phyloP scores from a whole-genome alignment of 2,888 invertebrate genomes.

The Pinctada fucata region DNA sequence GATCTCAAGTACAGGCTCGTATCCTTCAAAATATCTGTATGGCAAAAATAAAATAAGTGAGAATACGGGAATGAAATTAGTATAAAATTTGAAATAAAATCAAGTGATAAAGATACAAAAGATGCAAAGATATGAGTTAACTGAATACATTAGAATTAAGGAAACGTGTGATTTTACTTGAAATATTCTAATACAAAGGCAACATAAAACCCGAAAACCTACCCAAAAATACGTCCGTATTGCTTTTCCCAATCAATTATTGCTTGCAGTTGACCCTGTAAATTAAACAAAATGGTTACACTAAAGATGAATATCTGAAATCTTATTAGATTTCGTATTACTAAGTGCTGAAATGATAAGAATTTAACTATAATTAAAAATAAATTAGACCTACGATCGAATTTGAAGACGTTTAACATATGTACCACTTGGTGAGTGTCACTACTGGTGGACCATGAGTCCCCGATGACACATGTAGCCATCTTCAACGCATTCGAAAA shows the following conservation, averaged over 20 bases:
- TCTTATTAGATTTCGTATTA: no score
- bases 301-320: not conserved
- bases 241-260: slow-evolving; percentile 60
- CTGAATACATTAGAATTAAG: not conserved
- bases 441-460: no score
- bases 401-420: no score
- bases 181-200: no score
- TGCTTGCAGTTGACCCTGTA: slow-evolving; percentile 64
- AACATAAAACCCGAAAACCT: slow-evolving; percentile 14
- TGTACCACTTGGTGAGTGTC: no score
- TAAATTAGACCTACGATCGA: no score
- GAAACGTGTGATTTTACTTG: not conserved
- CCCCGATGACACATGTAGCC: no score
- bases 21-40: slow-evolving; percentile 72
- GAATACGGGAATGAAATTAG: not conserved
- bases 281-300: not conserved
- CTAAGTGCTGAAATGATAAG: no score
- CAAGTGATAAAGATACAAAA: not conserved
- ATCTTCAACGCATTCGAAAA: no score
- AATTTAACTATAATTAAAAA: no score
- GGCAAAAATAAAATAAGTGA: not conserved
- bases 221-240: slow-evolving; percentile 68
- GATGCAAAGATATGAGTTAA: not conserved
- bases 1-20: slow-evolving; percentile 72
- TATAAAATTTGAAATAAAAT: not conserved